Base-by-base conservation (phyloP, 2,113 vertebrate species). In the Chamaetylas fuelleborni region DNA sequence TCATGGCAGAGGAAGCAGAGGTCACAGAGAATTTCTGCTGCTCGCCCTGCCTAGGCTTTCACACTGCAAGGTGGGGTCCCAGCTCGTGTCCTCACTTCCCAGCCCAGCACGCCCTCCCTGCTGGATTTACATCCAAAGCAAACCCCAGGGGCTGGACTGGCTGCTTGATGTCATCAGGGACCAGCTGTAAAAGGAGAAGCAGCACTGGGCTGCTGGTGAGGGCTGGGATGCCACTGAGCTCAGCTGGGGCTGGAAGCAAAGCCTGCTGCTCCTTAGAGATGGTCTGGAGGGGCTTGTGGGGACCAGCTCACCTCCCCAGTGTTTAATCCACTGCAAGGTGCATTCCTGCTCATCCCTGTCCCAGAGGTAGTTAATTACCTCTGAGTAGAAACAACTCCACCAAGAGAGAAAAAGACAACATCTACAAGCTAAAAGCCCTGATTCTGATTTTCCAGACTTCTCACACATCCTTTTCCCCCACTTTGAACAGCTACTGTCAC, bases 401-500 rank as follows among this genome's bases (percentile, higher is more conserved):
- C 50, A 77, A 90, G 26, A 56, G 50, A 88, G 22, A 24, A 72
- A 70, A 76, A 57, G 24, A 22, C 62, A 82, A 38, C 31, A 25
- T 26, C 61, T 72, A 2, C n/a, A 61, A 82, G 24, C 24, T 53
- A 77, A 90, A 82, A 82, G 23, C 50, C 15, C 62, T 86, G 72
- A 71, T 92, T 89, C 78, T 80, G 54, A 62, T 58, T 85, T 79
- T 76, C 29, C 58, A 91, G 71, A 62, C 33, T 94, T 70, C 79
- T 90, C 60, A 67, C 64, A 66, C 34, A 28, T 82, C 69, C 29
- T 77, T 91, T 65, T 9, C 8, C 34, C 54, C 19, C 9, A 4
- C 54, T 93, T 90, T 77, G 85, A 95, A 77, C 50, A 92, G 89
- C 61, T 80, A 36, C 76, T 86, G 91, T 94, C 81, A 83, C 84